Evolutionary conservation across 2,797 vertebrate genomes (phyloP), one percentile per base, ranked within the genome.

Genomic region (Poeciliopsis presidionis): DNA sequence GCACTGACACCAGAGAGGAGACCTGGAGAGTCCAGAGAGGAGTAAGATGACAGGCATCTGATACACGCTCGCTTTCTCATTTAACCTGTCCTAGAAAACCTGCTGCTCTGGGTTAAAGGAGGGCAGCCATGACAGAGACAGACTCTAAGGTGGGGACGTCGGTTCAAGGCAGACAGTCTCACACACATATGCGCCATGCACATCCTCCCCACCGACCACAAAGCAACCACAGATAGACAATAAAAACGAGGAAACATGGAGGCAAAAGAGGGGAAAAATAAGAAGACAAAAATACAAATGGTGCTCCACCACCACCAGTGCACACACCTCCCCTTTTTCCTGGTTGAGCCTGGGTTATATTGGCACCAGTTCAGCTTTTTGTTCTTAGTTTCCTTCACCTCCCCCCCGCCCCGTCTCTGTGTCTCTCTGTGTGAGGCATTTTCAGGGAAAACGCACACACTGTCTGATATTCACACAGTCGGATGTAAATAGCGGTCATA

Each of bases 361-460:
- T 94, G 95, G 95, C 94, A 95, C 84, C n/a, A 45, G 89, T 94
- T 96, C 95, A 96, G 95, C 90, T 94, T 94, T 95, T 95, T 94
- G 94, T 93, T 93, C 89, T 87, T 87, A 93, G 94, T 91, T 91
- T 90, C 90, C 81, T 82, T 79, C 79, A 78, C 83, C 86, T 84
- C 86, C 79, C 70, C 70, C 86, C 76, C 71, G 84, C 87, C 85
- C 73, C 46, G 85, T 79, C 82, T 85, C 76, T 84, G 78, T 81
- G 41, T 75, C 78, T 81, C 76, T 84, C 77, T 79, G 36, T 75
- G 82, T 73, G 79, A 85, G 80, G 77, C 81, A 84, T 77, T 91
- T 89, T 84, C 78, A 91, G 81, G 75, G 67, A 86, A 86, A 90
- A 87, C 72, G 77, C 30, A 82, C 59, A 78, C 63, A 57, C 72